Evolutionary conservation across 2,888 invertebrate genomes (phyloP).

Genomic region (Cryptus viduatorius): DNA sequence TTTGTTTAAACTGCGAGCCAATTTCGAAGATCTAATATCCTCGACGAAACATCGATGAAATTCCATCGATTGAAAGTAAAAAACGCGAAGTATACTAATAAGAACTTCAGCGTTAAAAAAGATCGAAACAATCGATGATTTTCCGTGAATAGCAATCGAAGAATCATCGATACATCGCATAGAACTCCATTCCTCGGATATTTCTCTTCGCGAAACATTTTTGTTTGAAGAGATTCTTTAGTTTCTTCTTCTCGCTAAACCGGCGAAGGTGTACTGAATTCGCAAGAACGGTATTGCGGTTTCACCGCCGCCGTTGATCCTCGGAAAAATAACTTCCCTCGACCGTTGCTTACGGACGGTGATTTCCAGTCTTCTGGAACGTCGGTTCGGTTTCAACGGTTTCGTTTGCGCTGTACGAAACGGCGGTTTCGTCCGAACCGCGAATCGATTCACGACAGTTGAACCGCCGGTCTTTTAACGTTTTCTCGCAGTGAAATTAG

Average conservation of each 20-base stretch:
- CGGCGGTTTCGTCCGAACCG: not conserved
- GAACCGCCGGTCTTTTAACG: conserved; percentile 39
- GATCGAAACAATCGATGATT: not conserved
- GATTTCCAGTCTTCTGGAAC: conserved; percentile 57
- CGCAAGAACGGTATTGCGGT: conserved; percentile 62
- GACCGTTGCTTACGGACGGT: conserved; percentile 35
- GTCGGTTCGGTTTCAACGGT: conserved; percentile 23
- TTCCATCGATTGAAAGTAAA: not conserved
- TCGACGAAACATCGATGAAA: not conserved
- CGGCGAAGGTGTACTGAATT: conserved; percentile 31
- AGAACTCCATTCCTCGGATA: not conserved
- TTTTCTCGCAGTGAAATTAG: conserved; percentile 42
- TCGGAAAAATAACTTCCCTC: conserved; percentile 64
- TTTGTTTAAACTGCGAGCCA: conserved; percentile 17
- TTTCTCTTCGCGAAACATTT: not conserved
- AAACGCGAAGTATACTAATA: not conserved
- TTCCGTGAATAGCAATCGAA: not conserved
- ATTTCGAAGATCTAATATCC: not conserved
- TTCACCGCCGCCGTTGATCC: conserved; percentile 33
- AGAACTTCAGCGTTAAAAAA: conserved; percentile 10
- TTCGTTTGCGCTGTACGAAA: not conserved
- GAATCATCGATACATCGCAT: too few species aligned
- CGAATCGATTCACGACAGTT: conserved; percentile 51
- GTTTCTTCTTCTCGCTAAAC: not conserved
- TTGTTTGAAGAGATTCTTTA: not conserved